Evolutionary conservation across 2,888 invertebrate genomes (phyloP).

Genomic region (Brenthis hecate): DNA sequence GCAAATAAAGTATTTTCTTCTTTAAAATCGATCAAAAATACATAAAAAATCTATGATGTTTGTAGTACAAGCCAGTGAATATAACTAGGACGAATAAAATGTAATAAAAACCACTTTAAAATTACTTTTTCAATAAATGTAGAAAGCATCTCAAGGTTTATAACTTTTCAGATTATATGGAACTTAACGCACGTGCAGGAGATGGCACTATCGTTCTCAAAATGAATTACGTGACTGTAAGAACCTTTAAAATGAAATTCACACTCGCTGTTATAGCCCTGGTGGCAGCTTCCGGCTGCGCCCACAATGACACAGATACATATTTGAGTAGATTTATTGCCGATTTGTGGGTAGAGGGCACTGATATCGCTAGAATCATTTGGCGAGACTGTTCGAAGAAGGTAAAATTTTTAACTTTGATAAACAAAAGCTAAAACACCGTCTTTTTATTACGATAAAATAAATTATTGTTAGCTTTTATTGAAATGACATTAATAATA

Average conservation of each 20-base stretch:
- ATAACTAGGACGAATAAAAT: too few relatives aligned
- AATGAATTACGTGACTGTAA: slow-evolving; percentile 59
- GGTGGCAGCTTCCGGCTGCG: slow-evolving; percentile 50
- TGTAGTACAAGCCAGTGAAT: too few relatives aligned
- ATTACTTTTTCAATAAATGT: not conserved
- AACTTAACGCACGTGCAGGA: slow-evolving; percentile 42
- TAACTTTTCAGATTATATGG: slow-evolving; percentile 24
- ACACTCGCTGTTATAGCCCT: slow-evolving; percentile 49
- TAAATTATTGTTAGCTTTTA: too few relatives aligned
- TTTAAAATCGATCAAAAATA: too few relatives aligned
- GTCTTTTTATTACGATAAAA: too few relatives aligned
- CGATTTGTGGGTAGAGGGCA: slow-evolving; percentile 76
- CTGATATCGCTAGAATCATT: slow-evolving; percentile 69
- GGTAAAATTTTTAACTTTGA: slow-evolving; percentile 48
- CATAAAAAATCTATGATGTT: too few relatives aligned
- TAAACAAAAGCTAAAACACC: too few relatives aligned
- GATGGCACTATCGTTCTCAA: slow-evolving; percentile 52
- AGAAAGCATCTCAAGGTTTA: not conserved
- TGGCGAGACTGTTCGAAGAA: slow-evolving; percentile 79
- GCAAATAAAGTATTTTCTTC: too few relatives aligned
- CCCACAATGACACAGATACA: slow-evolving; percentile 60
- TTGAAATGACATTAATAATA: too few relatives aligned
- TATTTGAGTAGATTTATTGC: slow-evolving; percentile 69
- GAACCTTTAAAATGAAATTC: slow-evolving; percentile 49
- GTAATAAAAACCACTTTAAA: too few relatives aligned